Evolutionary conservation across 2,113 vertebrate species (phyloP), one percentile per base, ranked within the genome.

Genomic region (Aix galericulata): DNA sequence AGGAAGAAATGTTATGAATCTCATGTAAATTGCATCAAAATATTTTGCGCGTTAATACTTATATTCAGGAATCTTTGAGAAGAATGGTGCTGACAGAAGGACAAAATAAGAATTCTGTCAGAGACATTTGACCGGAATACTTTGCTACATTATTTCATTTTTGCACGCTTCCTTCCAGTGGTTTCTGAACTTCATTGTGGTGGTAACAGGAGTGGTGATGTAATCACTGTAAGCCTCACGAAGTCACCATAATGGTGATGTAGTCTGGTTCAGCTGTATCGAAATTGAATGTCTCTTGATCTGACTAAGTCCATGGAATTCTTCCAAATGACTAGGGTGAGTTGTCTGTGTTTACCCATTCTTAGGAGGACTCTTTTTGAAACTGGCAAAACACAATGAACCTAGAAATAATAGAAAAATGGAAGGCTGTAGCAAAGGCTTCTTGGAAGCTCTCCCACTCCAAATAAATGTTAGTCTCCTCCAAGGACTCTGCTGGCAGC

Each of bases 1-100:
- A 94, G 85, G 94, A 96, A 93, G 66, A 85, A 76, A 31, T 58
- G 8, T 73, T 34, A 82, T 71, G 17, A 53, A 48, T 90, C 58
- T 87, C 7, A 0, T 34, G 36, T 48, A 71, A 64, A 74, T 50
- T 59, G 38, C 23, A 23, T 14, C 48, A 44, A 71, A 78, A 79
- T 66, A 72, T 2, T 2, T 72, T 44, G 62, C 20, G 2, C 67
- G 26, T 72, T 84, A 62, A 74, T 25, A 34, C 7, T 36, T 68
- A 12, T 14, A 7, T 38, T 63, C 26, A 67, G 21, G 7, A 67
- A 48, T 25, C 17, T 71, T 86, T 40, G 55, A 73, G 46, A 72
- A 73, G 34, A 78, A 58, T 60, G 25, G 5, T 59, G 44, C 20
- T 58, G 17, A 32, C 9, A 17, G 8, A 17, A 88, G 71, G 2